These are phyloP conservation scores for Eupithecia exiguata DNA, from an alignment of 2,888 invertebrate genomes.

Conservation along the genomic window DNA sequence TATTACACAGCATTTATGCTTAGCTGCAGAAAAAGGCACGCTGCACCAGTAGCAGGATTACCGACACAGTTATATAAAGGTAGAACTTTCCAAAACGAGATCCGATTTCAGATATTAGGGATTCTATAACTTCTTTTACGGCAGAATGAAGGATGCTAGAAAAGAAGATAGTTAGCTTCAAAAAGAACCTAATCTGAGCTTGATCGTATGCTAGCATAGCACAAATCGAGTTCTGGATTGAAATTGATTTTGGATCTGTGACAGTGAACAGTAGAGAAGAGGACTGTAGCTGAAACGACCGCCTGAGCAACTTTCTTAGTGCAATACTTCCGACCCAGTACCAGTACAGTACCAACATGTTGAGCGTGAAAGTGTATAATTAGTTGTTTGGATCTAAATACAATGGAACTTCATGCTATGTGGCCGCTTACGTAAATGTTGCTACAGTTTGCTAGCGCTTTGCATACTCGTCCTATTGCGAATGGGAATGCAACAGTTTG, in stretches of 20 bases:
- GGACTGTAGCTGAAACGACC: constrained; percentile 7
- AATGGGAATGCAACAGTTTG: constrained; percentile 13
- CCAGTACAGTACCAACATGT: constrained; percentile 38
- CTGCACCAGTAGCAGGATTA: neutral
- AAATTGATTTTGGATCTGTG: neutral
- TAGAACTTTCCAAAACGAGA: neutral
- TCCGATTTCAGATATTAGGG: neutral
- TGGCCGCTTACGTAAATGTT: constrained; percentile 45
- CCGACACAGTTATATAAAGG: neutral
- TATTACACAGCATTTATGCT: neutral
- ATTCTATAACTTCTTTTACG: neutral
- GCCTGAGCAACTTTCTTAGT: constrained; percentile 25
- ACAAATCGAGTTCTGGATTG: neutral
- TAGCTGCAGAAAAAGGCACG: neutral
- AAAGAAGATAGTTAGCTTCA: neutral
- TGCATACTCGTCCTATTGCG: constrained; percentile 25
- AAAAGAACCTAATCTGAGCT: neutral
- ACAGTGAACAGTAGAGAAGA: neutral
- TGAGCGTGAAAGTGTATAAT: constrained; percentile 60
- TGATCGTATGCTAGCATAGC: neutral
- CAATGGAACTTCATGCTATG: constrained; percentile 56
- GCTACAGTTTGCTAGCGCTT: constrained; percentile 38
- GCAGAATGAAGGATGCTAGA: neutral
- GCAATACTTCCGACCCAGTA: constrained; percentile 47
- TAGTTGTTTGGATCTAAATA: constrained; percentile 49